Base-by-base conservation (phyloP, 2,888 invertebrate species). In the Hirtodrosophila confusa region DNA sequence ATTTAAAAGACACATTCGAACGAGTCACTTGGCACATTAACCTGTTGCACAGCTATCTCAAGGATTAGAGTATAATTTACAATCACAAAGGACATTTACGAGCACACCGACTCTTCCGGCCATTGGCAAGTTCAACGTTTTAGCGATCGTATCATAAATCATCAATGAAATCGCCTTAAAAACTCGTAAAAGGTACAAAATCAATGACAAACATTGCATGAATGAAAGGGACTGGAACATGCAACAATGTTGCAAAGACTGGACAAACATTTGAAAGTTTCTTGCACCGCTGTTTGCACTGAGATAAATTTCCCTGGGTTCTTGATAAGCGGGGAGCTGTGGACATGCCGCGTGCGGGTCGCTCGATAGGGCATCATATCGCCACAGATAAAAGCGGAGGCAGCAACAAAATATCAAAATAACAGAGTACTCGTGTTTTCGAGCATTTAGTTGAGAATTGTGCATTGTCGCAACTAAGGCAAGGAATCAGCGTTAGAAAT, bases 191-290 rank as follows among this genome's bases (percentile, higher is more conserved):
- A 58, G 64, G 41, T 50, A 64, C 43, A 54, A 57, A 67, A 47
- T 36, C 54, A 54, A 50, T 39, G 69, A 7, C 61, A 74, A 68
- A 86, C 66, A 80, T 63, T 48, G 68, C 68, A 65, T 74, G 69
- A 79, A 77, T 78, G 65, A 56, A 41, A 45, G 44, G 53, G 54
- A 45, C 33, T 39, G 61, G 33, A 23, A 62, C 60, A 45, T 69
- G 84, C 84, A 88, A 85, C 88, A 85, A 68, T 88, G 84, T 85
- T 88, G 88, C 86, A 75, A 82, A 85, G 88, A 70, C 86, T 75
- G 49, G 33, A 69, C 83, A 85, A 85, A 84, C 87, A 84, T 68
- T 69, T 71, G 55, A 88, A 87, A 88, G 85, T 84, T 88, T 78
- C 53, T 71, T 66, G 71, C 71, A 51, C 69, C 66, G 63, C 54